Evolutionary conservation across 2,888 invertebrate genomes (phyloP).

Genomic region (Muschampia plurimacula): DNA sequence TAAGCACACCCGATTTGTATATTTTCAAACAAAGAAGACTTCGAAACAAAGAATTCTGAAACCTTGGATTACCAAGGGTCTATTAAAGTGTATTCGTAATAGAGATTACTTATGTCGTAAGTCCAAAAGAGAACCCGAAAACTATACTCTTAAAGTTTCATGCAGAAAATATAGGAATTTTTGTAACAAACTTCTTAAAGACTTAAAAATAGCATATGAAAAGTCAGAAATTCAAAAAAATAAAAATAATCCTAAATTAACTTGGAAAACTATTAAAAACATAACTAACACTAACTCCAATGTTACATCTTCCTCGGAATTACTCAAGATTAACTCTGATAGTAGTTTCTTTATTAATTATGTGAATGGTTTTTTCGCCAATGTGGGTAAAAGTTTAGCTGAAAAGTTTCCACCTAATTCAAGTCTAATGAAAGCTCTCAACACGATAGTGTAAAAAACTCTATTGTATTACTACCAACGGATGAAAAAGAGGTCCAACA

Average conservation of each 20-base stretch:
- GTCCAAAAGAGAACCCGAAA: conserved; percentile 31
- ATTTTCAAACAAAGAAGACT: no score
- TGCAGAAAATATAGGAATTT: conserved; percentile 38
- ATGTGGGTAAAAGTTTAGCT: conserved; percentile 24
- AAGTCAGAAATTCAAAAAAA: conserved; percentile 12
- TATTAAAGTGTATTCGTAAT: conserved; percentile 34
- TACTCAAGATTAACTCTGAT: conserved; percentile 7
- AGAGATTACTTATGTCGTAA: conserved; percentile 32
- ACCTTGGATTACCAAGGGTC: conserved; percentile 39
- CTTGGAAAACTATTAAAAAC: conserved; percentile 33
- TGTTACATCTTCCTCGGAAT: background rate
- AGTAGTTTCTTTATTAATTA: conserved; percentile 11
- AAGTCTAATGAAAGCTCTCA: background rate
- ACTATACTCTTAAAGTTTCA: conserved; percentile 19
- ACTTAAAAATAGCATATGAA: conserved; percentile 32
- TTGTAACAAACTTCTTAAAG: conserved; percentile 35
- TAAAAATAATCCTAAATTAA: conserved; percentile 25
- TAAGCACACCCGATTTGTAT: background rate
- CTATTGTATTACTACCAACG: conserved; percentile 10
- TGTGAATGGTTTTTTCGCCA: conserved; percentile 28
- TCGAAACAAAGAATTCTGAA: conserved; percentile 26
- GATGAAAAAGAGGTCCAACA: conserved; percentile 15
- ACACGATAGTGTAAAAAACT: background rate
- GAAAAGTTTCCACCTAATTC: background rate
- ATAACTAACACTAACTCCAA: conserved; percentile 7